Evolutionary conservation across 92 coral and sea anemone species (phyloP).

Genomic region (Metridium senile): DNA sequence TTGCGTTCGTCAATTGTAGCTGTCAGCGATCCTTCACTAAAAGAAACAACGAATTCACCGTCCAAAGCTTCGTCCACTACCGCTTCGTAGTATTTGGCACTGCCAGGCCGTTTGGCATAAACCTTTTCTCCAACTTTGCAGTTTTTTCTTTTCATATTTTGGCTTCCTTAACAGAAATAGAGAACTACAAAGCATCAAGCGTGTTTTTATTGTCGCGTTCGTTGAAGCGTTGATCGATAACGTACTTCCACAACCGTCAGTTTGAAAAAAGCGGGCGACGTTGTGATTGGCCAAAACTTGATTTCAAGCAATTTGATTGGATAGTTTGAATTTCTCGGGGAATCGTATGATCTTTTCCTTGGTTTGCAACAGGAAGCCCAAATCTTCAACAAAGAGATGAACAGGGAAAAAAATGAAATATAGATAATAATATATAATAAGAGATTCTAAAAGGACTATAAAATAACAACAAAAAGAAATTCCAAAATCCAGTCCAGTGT

Average conservation of each 20-base stretch:
- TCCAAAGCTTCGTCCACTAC: constrained; percentile 36
- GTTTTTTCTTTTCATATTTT: constrained; percentile 22
- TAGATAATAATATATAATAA: too few species aligned
- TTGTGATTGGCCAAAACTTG: constrained; percentile 35
- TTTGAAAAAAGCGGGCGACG: constrained; percentile 51
- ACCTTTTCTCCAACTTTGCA: constrained; percentile 75
- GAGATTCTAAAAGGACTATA: too few species aligned
- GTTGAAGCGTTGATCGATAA: constrained; percentile 15
- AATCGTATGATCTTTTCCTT: not conserved
- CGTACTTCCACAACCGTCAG: constrained; percentile 42
- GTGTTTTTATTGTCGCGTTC: not conserved
- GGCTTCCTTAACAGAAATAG: not conserved
- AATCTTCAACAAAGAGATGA: not conserved
- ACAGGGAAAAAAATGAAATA: not conserved
- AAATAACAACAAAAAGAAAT: too few species aligned
- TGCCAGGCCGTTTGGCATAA: constrained; percentile 95
- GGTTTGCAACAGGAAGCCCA: constrained; percentile 1
- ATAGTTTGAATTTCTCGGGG: constrained; percentile 5
- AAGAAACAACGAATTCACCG: constrained; percentile 55
- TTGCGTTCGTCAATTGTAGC: not conserved
- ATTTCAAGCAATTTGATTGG: constrained; percentile 37
- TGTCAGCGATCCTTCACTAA: constrained; percentile 33
- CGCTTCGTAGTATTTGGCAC: constrained; percentile 87
- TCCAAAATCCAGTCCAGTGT: too few species aligned
- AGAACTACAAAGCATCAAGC: not conserved